Evolutionary conservation across 2,113 vertebrate species (phyloP).

Genomic region (Gnathonemus longibarbis): DNA sequence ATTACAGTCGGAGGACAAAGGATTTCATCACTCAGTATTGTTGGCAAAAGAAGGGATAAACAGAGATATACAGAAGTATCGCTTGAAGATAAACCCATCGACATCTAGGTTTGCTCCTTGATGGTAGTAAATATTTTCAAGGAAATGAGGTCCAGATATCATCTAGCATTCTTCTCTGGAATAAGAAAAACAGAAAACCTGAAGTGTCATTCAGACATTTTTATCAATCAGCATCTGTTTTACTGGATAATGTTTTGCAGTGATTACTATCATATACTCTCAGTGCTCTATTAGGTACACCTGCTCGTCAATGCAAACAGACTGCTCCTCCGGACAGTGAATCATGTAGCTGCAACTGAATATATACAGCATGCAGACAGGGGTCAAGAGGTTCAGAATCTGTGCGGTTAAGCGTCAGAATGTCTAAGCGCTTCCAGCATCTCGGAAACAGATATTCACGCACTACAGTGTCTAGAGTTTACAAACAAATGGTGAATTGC

Average conservation of each 20-base stretch:
- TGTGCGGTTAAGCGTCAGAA: neutral
- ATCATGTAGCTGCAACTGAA: neutral
- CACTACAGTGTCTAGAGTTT: neutral
- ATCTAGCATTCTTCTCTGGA: neutral
- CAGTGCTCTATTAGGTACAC: neutral
- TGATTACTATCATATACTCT: neutral
- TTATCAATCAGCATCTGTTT: neutral
- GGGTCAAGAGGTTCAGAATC: neutral
- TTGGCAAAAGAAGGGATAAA: neutral
- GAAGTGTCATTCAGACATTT: neutral
- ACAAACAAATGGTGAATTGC: neutral
- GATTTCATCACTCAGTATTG: neutral
- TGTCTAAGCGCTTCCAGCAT: neutral
- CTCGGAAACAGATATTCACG: neutral
- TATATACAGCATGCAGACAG: neutral
- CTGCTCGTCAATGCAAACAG: neutral
- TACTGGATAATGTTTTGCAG: neutral
- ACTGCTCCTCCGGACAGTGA: neutral
- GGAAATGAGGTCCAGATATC: neutral
- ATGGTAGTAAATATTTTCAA: neutral
- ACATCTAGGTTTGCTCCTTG: neutral
- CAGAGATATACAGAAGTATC: neutral
- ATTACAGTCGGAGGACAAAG: slow-evolving; percentile 1
- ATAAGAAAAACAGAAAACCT: neutral
- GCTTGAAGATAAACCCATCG: neutral